Evolutionary conservation across 1,140 invertebrate genomes (phyloP).

Genomic region (Euwallacea fornicatus): DNA sequence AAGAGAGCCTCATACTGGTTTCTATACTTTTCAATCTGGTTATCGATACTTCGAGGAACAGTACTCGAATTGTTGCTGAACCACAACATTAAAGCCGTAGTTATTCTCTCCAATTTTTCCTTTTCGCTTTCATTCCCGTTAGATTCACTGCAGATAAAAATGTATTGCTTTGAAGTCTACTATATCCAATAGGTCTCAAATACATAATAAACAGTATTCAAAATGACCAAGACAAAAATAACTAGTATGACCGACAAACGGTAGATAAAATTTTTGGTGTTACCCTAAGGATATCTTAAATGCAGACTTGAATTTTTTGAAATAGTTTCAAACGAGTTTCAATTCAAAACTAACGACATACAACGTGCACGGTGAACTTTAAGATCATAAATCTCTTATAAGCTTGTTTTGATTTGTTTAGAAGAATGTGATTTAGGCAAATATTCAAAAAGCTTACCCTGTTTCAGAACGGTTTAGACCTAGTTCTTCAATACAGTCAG

Average conservation of each 20-base stretch:
- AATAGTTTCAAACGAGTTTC: not conserved
- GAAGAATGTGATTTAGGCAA: not conserved
- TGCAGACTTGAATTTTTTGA: no score
- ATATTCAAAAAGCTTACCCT: not conserved
- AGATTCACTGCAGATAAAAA: no score
- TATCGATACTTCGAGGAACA: slow-evolving; percentile 24
- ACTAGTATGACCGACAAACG: no score
- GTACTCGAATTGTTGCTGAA: slow-evolving; percentile 20
- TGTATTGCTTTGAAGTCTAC: no score
- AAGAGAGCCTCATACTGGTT: slow-evolving; percentile 25
- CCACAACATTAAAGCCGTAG: slow-evolving; percentile 32
- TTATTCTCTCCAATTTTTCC: slow-evolving; percentile 33
- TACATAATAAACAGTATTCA: no score
- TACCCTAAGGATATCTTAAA: no score
- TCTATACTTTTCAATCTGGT: slow-evolving; percentile 33
- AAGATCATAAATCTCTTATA: no score
- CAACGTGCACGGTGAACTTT: no score
- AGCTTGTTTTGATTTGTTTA: not conserved
- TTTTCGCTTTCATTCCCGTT: no score
- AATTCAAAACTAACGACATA: not conserved
- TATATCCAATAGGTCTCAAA: no score
- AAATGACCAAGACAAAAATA: no score
- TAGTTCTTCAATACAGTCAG: slow-evolving; percentile 37
- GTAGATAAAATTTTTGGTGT: no score
- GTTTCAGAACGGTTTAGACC: slow-evolving; percentile 20